These are phyloP conservation scores for Euzophera pinguis DNA, from an alignment of 2,888 invertebrate genomes.

Conservation along the genomic window DNA sequence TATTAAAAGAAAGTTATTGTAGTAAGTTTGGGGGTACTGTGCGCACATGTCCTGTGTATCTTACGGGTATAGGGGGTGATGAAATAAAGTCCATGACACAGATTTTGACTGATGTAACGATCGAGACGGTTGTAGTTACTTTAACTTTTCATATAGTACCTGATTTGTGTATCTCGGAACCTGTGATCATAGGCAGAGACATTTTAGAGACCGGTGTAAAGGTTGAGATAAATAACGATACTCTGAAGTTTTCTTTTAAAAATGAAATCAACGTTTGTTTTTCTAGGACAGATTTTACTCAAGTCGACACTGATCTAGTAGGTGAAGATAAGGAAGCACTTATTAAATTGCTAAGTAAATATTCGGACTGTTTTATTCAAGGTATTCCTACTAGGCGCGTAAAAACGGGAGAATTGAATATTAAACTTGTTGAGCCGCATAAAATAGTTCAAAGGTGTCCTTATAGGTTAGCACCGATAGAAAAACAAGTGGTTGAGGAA, in stretches of 20 bases:
- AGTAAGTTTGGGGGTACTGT: too few species aligned
- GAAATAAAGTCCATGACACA: too few species aligned
- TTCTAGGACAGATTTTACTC: background rate
- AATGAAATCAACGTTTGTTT: background rate
- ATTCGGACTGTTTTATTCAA: background rate
- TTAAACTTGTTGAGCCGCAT: background rate
- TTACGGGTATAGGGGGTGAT: too few species aligned
- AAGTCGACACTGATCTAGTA: background rate
- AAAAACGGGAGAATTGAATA: background rate
- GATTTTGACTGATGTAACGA: too few species aligned
- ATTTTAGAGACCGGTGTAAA: slow-evolving; percentile 11
- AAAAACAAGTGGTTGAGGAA: background rate
- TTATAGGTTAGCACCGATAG: background rate
- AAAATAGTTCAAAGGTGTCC: background rate
- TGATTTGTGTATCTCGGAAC: too few species aligned
- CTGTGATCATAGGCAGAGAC: background rate
- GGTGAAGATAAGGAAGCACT: background rate
- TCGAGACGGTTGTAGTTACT: too few species aligned
- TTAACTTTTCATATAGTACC: too few species aligned
- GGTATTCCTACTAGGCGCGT: background rate
- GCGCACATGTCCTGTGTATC: too few species aligned
- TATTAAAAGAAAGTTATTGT: too few species aligned
- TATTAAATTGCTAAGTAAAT: background rate
- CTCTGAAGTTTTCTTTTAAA: background rate
- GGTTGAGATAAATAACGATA: slow-evolving; percentile 11